Conservation (phyloP, 2,888 invertebrate genomes). For the Chrysolina haemoptera region DNA sequence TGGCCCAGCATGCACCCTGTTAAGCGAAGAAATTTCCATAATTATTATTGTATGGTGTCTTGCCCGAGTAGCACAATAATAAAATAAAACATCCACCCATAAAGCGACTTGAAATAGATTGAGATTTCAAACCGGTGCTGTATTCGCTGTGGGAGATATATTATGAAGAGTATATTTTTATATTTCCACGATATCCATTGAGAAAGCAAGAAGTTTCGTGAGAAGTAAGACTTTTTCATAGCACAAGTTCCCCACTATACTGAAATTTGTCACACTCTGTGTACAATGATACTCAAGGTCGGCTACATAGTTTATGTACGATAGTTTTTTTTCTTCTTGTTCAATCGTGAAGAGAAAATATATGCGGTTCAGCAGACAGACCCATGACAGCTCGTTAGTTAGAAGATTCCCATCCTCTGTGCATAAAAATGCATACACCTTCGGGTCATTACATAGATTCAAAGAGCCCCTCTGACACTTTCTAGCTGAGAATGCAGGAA, state of each 20-base stretch:
- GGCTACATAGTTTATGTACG: neutral
- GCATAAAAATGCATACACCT: neutral
- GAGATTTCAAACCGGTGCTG: neutral
- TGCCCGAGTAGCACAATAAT: neutral
- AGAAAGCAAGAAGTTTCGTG: neutral
- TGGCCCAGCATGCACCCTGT: constrained; percentile 1
- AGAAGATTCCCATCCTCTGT: neutral
- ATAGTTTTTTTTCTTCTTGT: neutral
- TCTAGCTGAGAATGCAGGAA: neutral
- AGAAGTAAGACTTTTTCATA: no score
- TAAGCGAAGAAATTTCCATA: neutral
- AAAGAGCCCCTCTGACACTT: neutral
- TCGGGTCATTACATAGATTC: neutral
- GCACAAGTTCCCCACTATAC: neutral
- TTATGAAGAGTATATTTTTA: neutral
- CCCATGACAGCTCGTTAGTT: neutral
- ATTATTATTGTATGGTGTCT: neutral
- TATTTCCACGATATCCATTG: neutral
- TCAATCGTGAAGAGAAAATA: neutral
- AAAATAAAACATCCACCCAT: neutral
- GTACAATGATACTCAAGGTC: neutral
- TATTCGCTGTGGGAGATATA: neutral
- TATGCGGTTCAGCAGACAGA: neutral
- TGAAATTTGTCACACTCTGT: neutral
- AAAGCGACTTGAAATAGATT: neutral